These are phyloP conservation scores for Colius striatus DNA, from an alignment of 2,113 vertebrate genomes.

Conservation along the genomic window DNA sequence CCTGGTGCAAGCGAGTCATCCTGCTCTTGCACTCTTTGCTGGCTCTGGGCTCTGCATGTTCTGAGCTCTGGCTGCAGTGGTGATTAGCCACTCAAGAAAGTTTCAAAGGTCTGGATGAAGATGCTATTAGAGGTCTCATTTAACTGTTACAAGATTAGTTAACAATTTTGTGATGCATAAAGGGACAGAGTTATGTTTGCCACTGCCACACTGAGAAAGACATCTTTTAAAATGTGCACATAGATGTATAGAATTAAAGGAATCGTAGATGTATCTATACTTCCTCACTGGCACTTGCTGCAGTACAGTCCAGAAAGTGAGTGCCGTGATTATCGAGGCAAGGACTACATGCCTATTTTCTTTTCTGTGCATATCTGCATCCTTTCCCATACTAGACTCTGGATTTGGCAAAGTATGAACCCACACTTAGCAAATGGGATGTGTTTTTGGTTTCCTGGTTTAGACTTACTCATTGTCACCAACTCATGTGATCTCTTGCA, in stretches of 20 bases:
- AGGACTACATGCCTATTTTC: background rate
- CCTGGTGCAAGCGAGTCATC: rapidly evolving
- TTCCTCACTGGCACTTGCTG: background rate
- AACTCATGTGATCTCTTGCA: constrained; percentile 3
- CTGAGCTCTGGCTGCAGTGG: background rate
- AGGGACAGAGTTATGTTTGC: background rate
- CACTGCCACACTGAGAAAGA: background rate
- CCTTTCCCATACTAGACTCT: background rate
- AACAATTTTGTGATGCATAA: background rate
- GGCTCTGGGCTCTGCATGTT: background rate
- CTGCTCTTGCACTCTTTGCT: background rate
- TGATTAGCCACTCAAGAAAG: background rate
- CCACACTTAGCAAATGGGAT: background rate
- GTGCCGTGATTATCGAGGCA: background rate
- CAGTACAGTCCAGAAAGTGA: background rate
- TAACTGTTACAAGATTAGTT: constrained; percentile 17
- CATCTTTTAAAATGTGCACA: background rate
- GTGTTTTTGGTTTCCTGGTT: background rate
- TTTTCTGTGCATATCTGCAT: background rate
- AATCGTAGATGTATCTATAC: background rate
- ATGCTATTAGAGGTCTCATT: background rate
- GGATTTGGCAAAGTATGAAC: background rate
- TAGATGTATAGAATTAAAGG: background rate
- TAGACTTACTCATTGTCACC: background rate
- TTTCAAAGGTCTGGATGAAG: constrained; percentile 40